Evolutionary conservation across 2,888 invertebrate species (phyloP), one percentile per base, ranked within the genome.

Genomic region (Zele albiditarsus): DNA sequence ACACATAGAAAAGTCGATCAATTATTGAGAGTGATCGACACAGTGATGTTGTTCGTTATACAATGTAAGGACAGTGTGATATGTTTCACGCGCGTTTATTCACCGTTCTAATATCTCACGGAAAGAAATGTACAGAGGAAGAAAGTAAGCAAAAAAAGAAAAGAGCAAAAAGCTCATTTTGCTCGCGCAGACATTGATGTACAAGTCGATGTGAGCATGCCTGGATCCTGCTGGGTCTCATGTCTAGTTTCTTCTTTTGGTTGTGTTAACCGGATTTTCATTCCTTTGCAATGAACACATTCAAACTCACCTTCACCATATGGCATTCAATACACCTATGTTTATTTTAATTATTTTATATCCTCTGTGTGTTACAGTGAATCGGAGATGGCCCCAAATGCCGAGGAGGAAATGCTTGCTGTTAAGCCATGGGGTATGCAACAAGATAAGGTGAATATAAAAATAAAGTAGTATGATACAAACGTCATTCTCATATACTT

Each of bases 371-470:
- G 67, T 87, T 87, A 1, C 85, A 89, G 89, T 79, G 88, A 88
- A 80, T 88, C 88, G 82, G 89, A 89, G 79, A 89, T 89, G 89
- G 88, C 89, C 74, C 89, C 89, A 62, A 89, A 89, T 77, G 89
- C 88, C 76, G 89, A 89, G 84, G 88, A 89, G 79, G 89, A 89
- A 75, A 82, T 89, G 75, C 84, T 89, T 74, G 87, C 86, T 62
- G 85, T 88, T 67, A 86, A 85, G 78, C 86, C 87, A 57, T 84
- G 87, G 83, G 86, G 86, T 62, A 84, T 86, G 46, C 88, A 89
- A 76, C 82, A 85, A 79, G 87, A 87, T 82, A 89, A 89, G 84
- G 89, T 89, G 80, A 46, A 53, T 20, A 8, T 8, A 5, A 53
- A 20, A 3, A 5, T 8, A n/a, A 0, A 20, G n/a, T n/a, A 10